A percentile compares a stretch with the other conserved stretches of the same genome.
These are phyloP conservation scores for Blastomussa wellsi DNA, from an alignment of 92 coral and sea anemone genomes.

Conservation along the genomic window DNA sequence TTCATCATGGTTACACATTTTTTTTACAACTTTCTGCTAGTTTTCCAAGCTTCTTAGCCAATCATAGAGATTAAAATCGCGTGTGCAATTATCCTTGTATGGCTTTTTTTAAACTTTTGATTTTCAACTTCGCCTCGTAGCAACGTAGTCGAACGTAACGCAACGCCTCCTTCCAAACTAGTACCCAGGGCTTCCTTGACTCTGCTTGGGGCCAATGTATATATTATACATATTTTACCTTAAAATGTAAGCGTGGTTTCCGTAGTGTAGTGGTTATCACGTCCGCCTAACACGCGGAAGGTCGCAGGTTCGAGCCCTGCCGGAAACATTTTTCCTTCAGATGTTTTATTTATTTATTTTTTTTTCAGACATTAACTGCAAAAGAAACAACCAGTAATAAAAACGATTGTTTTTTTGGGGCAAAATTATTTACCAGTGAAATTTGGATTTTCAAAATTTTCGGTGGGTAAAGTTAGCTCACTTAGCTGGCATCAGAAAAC, in stretches of 20 bases:
- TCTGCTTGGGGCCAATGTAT: background rate
- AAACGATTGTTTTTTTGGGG: background rate
- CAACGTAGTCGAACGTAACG: background rate
- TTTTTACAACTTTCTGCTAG: background rate
- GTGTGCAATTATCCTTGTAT: background rate
- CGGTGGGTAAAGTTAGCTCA: no score
- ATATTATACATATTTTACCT: background rate
- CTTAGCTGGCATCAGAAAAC: no score
- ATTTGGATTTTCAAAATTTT: background rate
- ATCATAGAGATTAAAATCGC: background rate
- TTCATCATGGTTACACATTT: background rate
- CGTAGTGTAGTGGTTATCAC: constrained; percentile 88
- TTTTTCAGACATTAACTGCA: background rate
- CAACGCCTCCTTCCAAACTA: background rate
- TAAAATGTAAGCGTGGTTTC: background rate
- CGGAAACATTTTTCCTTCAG: background rate
- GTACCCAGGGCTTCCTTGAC: background rate
- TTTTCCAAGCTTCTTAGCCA: background rate
- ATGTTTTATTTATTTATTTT: background rate
- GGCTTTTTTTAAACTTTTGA: background rate
- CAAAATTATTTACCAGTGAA: background rate
- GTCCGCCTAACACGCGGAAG: constrained; percentile 97
- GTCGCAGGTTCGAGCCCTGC: constrained; percentile 55
- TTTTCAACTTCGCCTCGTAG: no score
- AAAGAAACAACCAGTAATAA: background rate